Base-by-base conservation (phyloP, 2,113 vertebrate genomes). In the Trogon melanurus region DNA sequence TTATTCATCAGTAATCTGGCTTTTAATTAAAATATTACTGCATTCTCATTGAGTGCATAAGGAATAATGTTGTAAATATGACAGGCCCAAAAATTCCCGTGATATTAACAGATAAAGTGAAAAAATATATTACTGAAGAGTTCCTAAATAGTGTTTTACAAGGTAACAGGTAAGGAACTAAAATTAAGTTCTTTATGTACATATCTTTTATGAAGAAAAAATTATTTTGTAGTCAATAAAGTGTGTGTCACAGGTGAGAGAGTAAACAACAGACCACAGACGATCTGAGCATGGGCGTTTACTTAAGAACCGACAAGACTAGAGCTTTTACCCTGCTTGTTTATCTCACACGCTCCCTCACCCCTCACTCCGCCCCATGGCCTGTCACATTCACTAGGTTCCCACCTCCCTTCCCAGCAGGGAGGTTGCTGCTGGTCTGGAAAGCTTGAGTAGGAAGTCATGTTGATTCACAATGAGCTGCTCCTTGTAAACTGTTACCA, bases 21-120 rank as follows among this genome's bases (percentile, higher is more conserved):
- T 32, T 96, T 97, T 95, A 94, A 97, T 97, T 96, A 91, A 96
- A 94, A 94, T 74, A 91, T 60, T 50, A 84, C 36, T 91, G 32
- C 62, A 30, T 89, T 93, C 19, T 89, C 45, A 51, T 32, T 79
- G 58, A 60, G 10, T 71, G 56, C 54, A 32, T 89, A 83, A 62
- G 22, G 67, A 95, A 89, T 21, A 65, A 8, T 30, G 18, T 48
- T 92, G 60, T 89, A 91, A 84, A 70, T 91, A 93, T 71, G 66
- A 95, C 41, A 87, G n/a, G 45, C 87, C 61, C 88, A 79, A 74
- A 94, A 89, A 54, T 53, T 9, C 9, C 20, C 2, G 2, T 7
- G 16, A 58, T 87, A 66, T 57, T 91, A 94, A 89, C 22, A 36
- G 51, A 75, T n/a, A 70, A 25, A 84, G 69, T 75, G 47, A 91